Evolutionary conservation across 1,140 invertebrate species (phyloP), one percentile per base, ranked within the genome.

Genomic region (Psilanteris sp.): DNA sequence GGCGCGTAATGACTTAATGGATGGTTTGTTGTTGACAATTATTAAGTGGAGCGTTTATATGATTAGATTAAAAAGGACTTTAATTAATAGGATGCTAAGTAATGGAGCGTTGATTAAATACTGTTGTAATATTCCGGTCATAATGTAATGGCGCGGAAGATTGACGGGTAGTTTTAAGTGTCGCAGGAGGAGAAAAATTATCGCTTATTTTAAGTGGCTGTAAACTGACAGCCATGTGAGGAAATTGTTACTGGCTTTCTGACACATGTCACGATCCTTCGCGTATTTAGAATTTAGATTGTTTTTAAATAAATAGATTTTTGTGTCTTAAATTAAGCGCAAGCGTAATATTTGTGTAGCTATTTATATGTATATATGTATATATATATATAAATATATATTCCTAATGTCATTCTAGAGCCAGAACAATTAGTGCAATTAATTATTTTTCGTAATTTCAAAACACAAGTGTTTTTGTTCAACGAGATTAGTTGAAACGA

Each of bases 31-130:
- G 24, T 50, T 62, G 57, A 61, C 41, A 61, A 29, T 48, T 6
- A 50, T 27, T 48, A 37, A 24, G 6, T 16, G 31, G 41, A 26
- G 11, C 50, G 6, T 39, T 62, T 62, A 36, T 10, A 37, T 14
- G 15, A 39, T 62, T 50, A 39, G 43, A 46, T 39, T 20, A 22
- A 22, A 36, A 14, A 9, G 1, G 24, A n/a, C 0, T 5, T n/a
- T 4, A 39, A 61, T 37, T 50, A n/a, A n/a, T 48, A 29, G 20
- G 14, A 18, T 27, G n/a, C 3, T 24, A 11, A 36, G 9, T 37
- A 54, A 66, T 44, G 20, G 18, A 13, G 16, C 41, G 41, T n/a
- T 37, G 46, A 66, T 54, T 66, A 55, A 66, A 46, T 66, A 29
- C 5, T 4, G 11, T 13, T 6, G 15, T 57, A 68, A 68, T 68